Conservation (phyloP, 2,888 invertebrate species). For the Nycteola revayana region DNA sequence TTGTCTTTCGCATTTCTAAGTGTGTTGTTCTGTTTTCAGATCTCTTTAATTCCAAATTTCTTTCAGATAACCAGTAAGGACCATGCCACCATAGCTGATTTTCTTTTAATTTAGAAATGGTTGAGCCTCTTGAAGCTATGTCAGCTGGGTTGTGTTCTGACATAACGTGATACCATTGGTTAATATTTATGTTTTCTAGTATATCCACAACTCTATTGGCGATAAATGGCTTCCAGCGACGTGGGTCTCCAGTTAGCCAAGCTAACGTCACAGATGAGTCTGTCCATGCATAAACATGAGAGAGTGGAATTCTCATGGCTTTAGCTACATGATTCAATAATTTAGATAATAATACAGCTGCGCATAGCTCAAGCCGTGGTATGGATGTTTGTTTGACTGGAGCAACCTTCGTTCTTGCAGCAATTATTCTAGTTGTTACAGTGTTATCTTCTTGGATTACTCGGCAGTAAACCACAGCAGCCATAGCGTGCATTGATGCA, state of each 20-base stretch:
- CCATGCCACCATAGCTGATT: constrained; percentile 25
- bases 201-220: constrained; percentile 24
- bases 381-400: too few relatives aligned
- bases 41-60: constrained; percentile 2
- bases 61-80: constrained; percentile 15
- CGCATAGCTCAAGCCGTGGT: too few relatives aligned
- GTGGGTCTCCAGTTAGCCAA: constrained; percentile 29
- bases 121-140: constrained; percentile 23
- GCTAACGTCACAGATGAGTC: too few relatives aligned
- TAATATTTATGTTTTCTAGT: not conserved
- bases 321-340: too few relatives aligned
- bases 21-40: constrained; percentile 4
- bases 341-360: too few relatives aligned
- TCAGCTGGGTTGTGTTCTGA: constrained; percentile 29
- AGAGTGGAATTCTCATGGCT: too few relatives aligned
- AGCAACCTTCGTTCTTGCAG: too few relatives aligned
- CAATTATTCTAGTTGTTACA: too few relatives aligned
- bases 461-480: too few relatives aligned
- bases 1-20: constrained; percentile 6
- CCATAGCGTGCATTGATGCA: too few relatives aligned
- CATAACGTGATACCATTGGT: constrained; percentile 13
- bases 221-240: constrained; percentile 28
- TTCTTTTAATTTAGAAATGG: constrained; percentile 10
- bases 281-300: too few relatives aligned
- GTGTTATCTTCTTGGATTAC: too few relatives aligned